phyloP scores from a whole-genome alignment of 2,888 invertebrate species.

The Cheilosia soror region DNA sequence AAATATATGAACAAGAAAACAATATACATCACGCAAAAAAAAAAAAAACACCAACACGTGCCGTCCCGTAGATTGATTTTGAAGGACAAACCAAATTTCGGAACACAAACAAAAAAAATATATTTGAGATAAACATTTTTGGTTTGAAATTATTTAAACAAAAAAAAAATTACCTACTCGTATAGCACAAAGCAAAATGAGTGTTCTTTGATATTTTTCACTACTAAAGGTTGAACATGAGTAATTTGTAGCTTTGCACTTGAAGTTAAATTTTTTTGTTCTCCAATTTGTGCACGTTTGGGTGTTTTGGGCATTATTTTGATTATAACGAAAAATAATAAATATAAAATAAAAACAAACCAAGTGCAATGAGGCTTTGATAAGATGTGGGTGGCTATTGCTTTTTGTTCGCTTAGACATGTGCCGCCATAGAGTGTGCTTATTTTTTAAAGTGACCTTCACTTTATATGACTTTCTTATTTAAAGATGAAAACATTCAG shows the following conservation, averaged over 20 bases:
- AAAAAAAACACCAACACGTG: constrained; percentile 47
- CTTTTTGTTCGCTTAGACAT: neutral
- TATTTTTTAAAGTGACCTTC: neutral
- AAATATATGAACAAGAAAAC: constrained; percentile 16
- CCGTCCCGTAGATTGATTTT: constrained; percentile 44
- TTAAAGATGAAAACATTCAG: neutral
- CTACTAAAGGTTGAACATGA: constrained; percentile 7
- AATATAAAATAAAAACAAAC: neutral
- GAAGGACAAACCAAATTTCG: constrained; percentile 55
- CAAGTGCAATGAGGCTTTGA: constrained; percentile 3
- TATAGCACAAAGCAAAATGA: constrained; percentile 5
- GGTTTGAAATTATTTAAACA: constrained; percentile 27
- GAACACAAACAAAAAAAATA: constrained; percentile 9
- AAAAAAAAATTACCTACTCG: constrained; percentile 6
- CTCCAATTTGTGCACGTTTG: constrained; percentile 7
- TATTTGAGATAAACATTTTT: constrained; percentile 55
- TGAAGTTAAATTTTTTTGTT: neutral
- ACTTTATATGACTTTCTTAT: neutral
- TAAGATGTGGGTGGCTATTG: neutral
- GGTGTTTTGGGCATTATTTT: neutral
- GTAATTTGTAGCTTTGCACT: constrained; percentile 6
- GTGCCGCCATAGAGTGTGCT: neutral
- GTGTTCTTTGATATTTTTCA: neutral
- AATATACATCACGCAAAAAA: neutral
- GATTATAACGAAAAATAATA: neutral